Conservation (phyloP, 2,113 vertebrate species). For the Sorex araneus region DNA sequence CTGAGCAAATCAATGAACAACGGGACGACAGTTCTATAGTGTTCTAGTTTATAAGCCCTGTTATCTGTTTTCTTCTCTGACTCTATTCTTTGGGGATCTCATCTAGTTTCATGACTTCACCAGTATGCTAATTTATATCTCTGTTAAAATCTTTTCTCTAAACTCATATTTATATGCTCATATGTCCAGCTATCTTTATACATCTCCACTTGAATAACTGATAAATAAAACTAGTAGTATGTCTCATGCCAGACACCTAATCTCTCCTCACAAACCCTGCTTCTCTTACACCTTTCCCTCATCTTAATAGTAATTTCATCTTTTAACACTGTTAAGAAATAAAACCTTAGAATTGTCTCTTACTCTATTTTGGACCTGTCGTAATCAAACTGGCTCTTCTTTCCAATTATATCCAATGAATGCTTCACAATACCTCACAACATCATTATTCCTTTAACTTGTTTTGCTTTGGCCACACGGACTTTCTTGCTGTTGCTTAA, state of each 20-base stretch:
- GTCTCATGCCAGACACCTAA: not conserved
- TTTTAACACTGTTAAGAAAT: not conserved
- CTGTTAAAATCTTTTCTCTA: conserved; percentile 2
- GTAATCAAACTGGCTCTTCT: conserved; percentile 5
- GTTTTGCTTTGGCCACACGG: not conserved
- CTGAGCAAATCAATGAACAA: too few species aligned
- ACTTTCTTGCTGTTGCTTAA: not conserved
- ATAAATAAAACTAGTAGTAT: not conserved
- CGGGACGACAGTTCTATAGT: too few species aligned
- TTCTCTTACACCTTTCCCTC: not conserved
- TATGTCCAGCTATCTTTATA: conserved; percentile 19
- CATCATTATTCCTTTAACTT: not conserved
- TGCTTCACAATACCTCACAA: not conserved
- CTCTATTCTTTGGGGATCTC: not conserved
- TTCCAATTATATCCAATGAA: not conserved
- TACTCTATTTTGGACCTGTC: conserved; percentile 7
- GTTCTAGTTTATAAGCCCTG: not conserved
- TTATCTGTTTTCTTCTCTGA: conserved; percentile 4
- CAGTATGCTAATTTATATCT: not conserved
- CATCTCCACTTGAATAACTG: conserved; percentile 38
- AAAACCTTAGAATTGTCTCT: conserved; percentile 41
- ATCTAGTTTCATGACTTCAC: conserved; percentile 36
- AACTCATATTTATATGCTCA: not conserved
- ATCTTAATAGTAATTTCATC: conserved; percentile 40
- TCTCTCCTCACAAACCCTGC: conserved; percentile 27